Base-by-base conservation (phyloP, 53 echinoderm and acorn worm species). In the Paelopatides confundens region DNA sequence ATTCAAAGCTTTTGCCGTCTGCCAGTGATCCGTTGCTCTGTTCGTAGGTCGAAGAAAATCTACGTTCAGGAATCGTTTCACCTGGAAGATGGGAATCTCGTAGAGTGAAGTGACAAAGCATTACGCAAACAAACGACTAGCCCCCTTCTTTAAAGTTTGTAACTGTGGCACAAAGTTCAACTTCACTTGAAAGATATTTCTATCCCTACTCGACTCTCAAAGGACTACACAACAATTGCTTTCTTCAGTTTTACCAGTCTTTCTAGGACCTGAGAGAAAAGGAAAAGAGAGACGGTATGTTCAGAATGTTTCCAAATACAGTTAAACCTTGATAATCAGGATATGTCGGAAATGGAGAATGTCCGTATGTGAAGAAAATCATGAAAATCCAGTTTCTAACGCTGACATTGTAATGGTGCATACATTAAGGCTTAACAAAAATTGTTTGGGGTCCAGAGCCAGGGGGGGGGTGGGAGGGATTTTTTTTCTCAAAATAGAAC, bases 161-260 rank as follows among this genome's bases (percentile, higher is more conserved):
- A 58, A 58, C 58, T 58, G 58, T 58, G 58, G 58, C 58, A 58
- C 58, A 58, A 58, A 58, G 58, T 58, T 58, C 58, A 58, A 17
- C 58, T 17, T 58, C 58, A 21, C 3, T 58, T 58, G 58, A 58
- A 58, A 58, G 58, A 58, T 58, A 58, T 58, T 26, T 58, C 58
- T 58, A 58, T 15, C 27, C 21, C 12, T 23, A 43, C 30, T 31
- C 30, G 27, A 63, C 23, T 68, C 68, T 97, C 93, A 97, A 89
- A 97, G 93, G 89, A 97, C 88, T 38, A 88, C 81, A 86, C 97
- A 97, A 43, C 97, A 97, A 86, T 95, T 97, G 48, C 95, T 95
- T 85, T 97, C 97, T 88, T 97, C 97, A 67, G 97, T 97, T 69
- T 97, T 97, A 30, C 97, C 97, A 81, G 93, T 93, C 76, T 97